Evolutionary conservation across 2,113 vertebrate genomes (phyloP).

Genomic region (Oenanthe oenanthe): DNA sequence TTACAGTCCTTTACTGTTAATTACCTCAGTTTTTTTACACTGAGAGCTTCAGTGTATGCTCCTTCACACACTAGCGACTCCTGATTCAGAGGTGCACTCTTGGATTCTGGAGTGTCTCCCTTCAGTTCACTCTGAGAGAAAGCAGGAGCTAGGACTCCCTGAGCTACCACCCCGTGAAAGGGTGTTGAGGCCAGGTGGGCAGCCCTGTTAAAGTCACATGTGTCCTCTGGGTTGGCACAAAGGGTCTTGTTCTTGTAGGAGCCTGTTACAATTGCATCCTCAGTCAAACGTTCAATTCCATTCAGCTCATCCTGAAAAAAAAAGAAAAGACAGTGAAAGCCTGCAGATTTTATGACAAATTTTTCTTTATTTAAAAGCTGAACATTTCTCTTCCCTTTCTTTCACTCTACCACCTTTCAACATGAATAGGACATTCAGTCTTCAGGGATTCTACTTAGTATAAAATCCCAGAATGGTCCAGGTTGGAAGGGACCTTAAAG

Average conservation of each 20-base stretch:
- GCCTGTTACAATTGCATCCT: slow-evolving; percentile 81
- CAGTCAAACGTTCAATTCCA: slow-evolving; percentile 75
- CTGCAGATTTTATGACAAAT: not conserved
- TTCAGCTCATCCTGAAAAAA: slow-evolving; percentile 73
- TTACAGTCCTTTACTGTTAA: not conserved
- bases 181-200: slow-evolving; percentile 83
- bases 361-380: not conserved
- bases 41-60: slow-evolving; percentile 55
- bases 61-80: not conserved
- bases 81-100: slow-evolving; percentile 15
- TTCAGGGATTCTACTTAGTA: not conserved
- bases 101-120: slow-evolving; percentile 34
- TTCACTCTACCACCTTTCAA: not conserved
- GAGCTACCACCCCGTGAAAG: slow-evolving; percentile 68
- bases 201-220: slow-evolving; percentile 81
- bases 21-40: slow-evolving; percentile 80
- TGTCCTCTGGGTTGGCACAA: slow-evolving; percentile 83
- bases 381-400: not conserved
- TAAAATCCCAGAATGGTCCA: not conserved
- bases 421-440: not conserved
- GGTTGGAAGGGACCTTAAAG: not conserved
- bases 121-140: slow-evolving; percentile 37
- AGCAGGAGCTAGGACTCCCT: slow-evolving; percentile 55
- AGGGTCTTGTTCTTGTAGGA: slow-evolving; percentile 79
- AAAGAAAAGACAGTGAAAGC: not conserved